Evolutionary conservation across 2,113 vertebrate species (phyloP), one percentile per base, ranked within the genome.

Genomic region (Columbina picui): DNA sequence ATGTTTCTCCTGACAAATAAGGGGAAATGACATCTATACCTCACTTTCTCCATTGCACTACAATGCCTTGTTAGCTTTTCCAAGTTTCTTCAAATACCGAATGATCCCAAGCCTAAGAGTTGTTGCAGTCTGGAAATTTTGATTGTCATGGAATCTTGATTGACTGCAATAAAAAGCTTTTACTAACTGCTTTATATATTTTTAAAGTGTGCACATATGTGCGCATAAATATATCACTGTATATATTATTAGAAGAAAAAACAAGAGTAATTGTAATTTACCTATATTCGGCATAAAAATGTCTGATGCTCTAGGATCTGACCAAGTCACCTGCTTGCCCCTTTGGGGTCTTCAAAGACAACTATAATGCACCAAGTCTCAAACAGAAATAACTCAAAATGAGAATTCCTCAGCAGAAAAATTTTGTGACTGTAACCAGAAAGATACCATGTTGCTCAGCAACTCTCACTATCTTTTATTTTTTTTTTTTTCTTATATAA

Each of bases 361-460:
- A 32, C 53, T 91, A 17, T 16, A 45, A 45, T 45, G 43, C 43
- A 17, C 41, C 60, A n/a, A 79, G 47, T 20, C 47, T 90, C 56
- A 83, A 43, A 61, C 45, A 86, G 90, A 92, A 88, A 95, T 59
- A 88, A 63, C 59, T 93, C 59, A 77, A 86, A 90, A 50, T 55
- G 38, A 88, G 55, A 90, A 80, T 94, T 63, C 39, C 45, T 67
- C 67, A 77, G 57, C 34, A 92, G 79, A 89, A 89, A 97, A 84
- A 90, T 90, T 94, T 47, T 89, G 39, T 69, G 76, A 67, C 59
- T 94, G 52, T 82, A 84, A 79, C 74, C 4, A 2, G 92, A 91
- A 96, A 49, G 86, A 67, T 70, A 77, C 32, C 26, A 9, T 47
- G 79, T 93, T 94, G 93, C 93, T 96, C 79, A 94, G 90, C 93